Evolutionary conservation across 37 sponge, comb jelly and placozoan species (phyloP).

Genomic region (Halisarca cf. caerulea): DNA sequence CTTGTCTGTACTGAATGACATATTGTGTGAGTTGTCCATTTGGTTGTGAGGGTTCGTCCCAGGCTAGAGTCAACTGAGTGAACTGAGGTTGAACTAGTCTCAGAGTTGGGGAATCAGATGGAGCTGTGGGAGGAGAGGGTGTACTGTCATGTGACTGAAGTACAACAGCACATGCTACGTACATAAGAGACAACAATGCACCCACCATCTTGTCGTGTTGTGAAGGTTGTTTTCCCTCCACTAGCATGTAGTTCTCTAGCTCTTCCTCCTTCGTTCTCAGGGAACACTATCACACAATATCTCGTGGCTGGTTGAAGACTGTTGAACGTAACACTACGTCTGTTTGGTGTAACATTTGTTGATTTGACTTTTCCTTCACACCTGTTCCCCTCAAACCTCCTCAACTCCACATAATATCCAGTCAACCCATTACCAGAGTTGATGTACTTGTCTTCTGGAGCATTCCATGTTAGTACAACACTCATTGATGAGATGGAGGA

Average conservation of each 20-base stretch:
- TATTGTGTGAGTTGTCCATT: neutral
- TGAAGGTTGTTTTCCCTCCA: neutral
- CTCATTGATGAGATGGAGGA: neutral
- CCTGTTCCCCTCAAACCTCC: neutral
- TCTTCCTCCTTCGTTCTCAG: neutral
- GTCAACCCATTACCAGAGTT: neutral
- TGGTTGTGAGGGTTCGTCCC: neutral
- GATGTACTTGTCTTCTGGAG: neutral
- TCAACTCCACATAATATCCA: neutral
- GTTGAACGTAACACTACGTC: neutral
- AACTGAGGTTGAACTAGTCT: neutral
- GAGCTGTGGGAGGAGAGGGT: conserved; percentile 3
- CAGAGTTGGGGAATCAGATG: neutral
- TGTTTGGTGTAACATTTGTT: neutral
- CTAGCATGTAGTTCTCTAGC: neutral
- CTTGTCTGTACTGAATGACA: neutral
- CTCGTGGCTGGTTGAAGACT: neutral
- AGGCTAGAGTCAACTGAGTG: neutral
- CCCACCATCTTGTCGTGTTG: neutral
- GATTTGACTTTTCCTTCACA: neutral
- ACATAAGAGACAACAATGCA: neutral
- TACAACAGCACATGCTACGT: too few relatives aligned
- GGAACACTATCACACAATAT: neutral
- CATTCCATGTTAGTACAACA: conserved; percentile 9
- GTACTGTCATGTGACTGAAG: too few relatives aligned